These are phyloP conservation scores for Hippocampus abdominalis DNA, from an alignment of 2,113 vertebrate species.

Conservation along the genomic window DNA sequence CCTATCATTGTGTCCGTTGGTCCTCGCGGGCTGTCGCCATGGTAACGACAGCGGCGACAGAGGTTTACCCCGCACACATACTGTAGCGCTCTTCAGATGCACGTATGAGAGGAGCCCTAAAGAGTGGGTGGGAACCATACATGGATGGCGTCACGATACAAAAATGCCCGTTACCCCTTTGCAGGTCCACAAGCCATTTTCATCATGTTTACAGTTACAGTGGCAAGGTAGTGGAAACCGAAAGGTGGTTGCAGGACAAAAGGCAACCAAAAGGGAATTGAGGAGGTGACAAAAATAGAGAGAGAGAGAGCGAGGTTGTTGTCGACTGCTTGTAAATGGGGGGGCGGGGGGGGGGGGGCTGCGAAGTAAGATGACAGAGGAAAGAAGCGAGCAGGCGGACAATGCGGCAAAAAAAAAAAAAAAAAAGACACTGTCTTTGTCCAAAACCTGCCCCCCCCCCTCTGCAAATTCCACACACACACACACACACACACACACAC, in stretches of 20 bases:
- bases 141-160: neutral
- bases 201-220: slow-evolving; percentile 23
- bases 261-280: slow-evolving; percentile 30
- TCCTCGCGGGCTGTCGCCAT: slow-evolving; percentile 66
- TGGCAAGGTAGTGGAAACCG: slow-evolving; percentile 30
- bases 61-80: slow-evolving; percentile 57
- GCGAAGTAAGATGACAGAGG: slow-evolving; percentile 55
- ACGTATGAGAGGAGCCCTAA: slow-evolving; percentile 46
- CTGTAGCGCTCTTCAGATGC: slow-evolving; percentile 66
- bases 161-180: neutral
- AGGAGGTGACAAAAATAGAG: slow-evolving; percentile 43
- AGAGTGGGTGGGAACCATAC: slow-evolving; percentile 23
- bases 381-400: slow-evolving; percentile 44
- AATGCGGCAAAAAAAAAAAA: slow-evolving; percentile 51
- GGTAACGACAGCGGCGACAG: slow-evolving; percentile 66
- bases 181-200: slow-evolving; percentile 53
- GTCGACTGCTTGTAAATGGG: slow-evolving; percentile 44
- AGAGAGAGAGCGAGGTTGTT: slow-evolving; percentile 47
- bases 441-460: neutral
- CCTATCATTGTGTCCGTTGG: slow-evolving; percentile 74
- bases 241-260: slow-evolving; percentile 35
- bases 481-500: neutral
- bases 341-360: slow-evolving; percentile 48
- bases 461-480: neutral
- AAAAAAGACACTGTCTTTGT: slow-evolving; percentile 42